Conservation (phyloP, 2,113 vertebrate genomes). For the Paratilapia polleni region DNA sequence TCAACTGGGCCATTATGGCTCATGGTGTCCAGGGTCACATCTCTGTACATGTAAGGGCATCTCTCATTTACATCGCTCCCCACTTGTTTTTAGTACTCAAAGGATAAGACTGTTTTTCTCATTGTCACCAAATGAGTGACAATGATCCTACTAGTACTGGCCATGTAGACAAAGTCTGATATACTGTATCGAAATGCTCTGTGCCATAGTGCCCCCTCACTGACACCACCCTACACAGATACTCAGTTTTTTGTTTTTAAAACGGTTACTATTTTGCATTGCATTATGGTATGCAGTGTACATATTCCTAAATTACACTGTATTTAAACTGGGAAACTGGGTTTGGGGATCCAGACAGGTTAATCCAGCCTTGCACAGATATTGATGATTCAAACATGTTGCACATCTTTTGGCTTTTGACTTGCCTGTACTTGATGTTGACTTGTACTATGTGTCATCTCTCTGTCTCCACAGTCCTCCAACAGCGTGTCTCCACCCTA, state of each 20-base stretch:
- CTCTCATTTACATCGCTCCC: neutral
- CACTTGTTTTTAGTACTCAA: neutral
- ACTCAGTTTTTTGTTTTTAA: too few species aligned
- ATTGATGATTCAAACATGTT: too few species aligned
- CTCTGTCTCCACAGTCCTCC: constrained; percentile 74
- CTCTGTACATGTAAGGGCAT: constrained; percentile 64
- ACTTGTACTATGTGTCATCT: neutral
- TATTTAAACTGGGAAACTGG: too few species aligned
- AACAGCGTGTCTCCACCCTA: constrained; percentile 75
- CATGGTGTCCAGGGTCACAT: constrained; percentile 71
- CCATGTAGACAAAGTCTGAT: neutral
- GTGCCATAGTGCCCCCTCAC: neutral
- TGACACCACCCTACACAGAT: too few species aligned
- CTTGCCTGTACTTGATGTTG: neutral
- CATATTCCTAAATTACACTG: too few species aligned
- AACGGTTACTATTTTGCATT: too few species aligned
- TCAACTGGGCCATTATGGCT: constrained; percentile 79
- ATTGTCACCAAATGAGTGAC: neutral
- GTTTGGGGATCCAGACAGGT: too few species aligned
- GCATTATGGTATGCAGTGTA: too few species aligned
- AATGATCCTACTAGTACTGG: neutral
- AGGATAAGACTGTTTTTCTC: neutral
- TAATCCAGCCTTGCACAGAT: too few species aligned
- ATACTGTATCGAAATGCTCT: neutral
- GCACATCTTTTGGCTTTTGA: too few species aligned